Conservation (phyloP, 2,888 invertebrate genomes). For the Lasioglossum zephyrum region DNA sequence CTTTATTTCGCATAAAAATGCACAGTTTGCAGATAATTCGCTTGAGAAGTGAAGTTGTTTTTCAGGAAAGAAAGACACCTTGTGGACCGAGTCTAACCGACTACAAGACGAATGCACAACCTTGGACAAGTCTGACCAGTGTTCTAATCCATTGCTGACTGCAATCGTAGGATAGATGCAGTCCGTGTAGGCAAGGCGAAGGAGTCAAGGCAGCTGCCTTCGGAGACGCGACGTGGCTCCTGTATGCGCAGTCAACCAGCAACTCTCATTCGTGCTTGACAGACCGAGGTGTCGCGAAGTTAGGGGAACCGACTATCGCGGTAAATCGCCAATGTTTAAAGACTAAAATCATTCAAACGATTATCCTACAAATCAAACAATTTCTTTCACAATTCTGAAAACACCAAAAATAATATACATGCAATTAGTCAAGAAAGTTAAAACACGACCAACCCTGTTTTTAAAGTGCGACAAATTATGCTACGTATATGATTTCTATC, state of each 20-base stretch:
- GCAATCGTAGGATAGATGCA: conserved; percentile 67
- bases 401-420: not conserved
- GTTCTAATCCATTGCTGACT: conserved; percentile 73
- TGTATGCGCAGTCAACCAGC: conserved; percentile 74
- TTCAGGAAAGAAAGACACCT: not conserved
- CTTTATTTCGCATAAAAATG: not conserved
- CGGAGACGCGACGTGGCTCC: conserved; percentile 77
- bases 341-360: not conserved
- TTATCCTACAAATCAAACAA: not conserved
- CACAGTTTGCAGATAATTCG: not conserved
- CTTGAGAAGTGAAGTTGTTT: not conserved
- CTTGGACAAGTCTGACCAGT: conserved; percentile 63
- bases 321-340: not conserved
- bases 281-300: not conserved
- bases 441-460: too few relatives aligned
- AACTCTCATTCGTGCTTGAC: conserved; percentile 74
- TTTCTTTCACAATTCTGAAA: not conserved
- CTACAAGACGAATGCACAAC: not conserved
- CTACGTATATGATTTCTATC: not conserved
- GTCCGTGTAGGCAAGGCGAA: conserved; percentile 70
- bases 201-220: conserved; percentile 78
- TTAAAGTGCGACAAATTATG: too few relatives aligned
- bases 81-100: not conserved
- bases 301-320: not conserved
- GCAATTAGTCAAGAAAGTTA: not conserved